Conservation (phyloP, 2,797 vertebrate species). For the Xenops minutus region DNA sequence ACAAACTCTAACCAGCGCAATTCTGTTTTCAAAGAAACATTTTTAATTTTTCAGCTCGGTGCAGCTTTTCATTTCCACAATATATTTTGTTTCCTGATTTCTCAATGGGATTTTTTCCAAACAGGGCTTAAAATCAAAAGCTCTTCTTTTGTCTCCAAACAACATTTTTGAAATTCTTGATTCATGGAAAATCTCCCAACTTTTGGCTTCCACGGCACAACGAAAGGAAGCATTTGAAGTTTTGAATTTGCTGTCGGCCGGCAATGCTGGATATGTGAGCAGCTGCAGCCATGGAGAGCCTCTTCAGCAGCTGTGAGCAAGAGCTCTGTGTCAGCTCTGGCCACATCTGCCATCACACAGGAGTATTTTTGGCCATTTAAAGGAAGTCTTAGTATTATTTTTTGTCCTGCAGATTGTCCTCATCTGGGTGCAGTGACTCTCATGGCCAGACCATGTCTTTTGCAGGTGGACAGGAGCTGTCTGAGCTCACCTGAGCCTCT, state of each 20-base stretch:
- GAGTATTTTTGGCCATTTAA: neutral
- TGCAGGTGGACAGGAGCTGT: neutral
- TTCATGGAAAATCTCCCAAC: neutral
- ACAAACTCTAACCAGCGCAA: neutral
- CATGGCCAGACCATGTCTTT: neutral
- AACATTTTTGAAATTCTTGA: neutral
- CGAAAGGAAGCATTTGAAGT: neutral
- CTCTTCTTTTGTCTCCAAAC: neutral
- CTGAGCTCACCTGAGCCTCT: neutral
- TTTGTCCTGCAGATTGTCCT: neutral
- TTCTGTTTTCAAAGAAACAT: neutral
- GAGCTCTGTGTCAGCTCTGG: neutral
- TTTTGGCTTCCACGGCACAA: neutral
- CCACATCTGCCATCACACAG: neutral
- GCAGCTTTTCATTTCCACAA: neutral
- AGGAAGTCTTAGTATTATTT: neutral
- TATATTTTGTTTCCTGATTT: neutral
- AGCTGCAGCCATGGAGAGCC: neutral
- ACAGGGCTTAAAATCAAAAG: neutral
- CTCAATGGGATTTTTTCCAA: neutral
- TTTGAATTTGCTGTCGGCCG: neutral
- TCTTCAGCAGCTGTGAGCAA: conserved; percentile 26
- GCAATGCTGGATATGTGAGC: neutral
- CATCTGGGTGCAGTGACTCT: neutral
- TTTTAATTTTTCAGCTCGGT: neutral